Percentiles rank a stretch among this genome's conserved stretches.
Conservation (phyloP, 2,113 vertebrate species). For the Cyprinodon variegatus region DNA sequence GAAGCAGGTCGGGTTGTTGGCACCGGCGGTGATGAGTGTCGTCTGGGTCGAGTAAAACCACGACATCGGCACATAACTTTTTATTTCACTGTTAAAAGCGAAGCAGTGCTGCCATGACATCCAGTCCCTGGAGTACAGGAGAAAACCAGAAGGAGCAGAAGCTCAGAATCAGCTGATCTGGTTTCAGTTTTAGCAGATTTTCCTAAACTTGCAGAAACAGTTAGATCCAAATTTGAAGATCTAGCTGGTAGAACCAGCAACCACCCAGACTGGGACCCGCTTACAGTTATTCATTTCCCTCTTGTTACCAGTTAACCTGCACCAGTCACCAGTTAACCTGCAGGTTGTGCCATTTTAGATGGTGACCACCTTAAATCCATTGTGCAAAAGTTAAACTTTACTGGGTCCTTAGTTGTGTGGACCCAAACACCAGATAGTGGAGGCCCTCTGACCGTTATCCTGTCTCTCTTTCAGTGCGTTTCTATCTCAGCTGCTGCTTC, state of each 20-base stretch:
- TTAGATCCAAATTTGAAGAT: background rate
- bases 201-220: background rate
- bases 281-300: background rate
- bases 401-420: background rate
- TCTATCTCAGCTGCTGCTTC: background rate
- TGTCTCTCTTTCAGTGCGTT: background rate
- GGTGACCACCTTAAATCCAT: background rate
- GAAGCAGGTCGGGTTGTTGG: slow-evolving; percentile 20
- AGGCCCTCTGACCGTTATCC: too few relatives aligned
- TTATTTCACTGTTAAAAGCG: background rate
- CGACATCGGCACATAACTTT: rapidly evolving
- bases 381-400: too few relatives aligned
- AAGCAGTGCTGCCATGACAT: background rate
- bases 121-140: too few relatives aligned
- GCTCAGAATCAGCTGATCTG: too few relatives aligned
- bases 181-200: background rate
- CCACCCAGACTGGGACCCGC: background rate
- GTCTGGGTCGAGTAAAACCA: background rate
- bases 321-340: too few relatives aligned
- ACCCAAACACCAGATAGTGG: background rate
- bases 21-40: background rate
- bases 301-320: background rate
- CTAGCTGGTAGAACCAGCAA: background rate
- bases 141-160: too few relatives aligned
- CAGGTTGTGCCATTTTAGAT: background rate